Base-by-base conservation (phyloP, 2,888 invertebrate genomes). In the Brenthis daphne region DNA sequence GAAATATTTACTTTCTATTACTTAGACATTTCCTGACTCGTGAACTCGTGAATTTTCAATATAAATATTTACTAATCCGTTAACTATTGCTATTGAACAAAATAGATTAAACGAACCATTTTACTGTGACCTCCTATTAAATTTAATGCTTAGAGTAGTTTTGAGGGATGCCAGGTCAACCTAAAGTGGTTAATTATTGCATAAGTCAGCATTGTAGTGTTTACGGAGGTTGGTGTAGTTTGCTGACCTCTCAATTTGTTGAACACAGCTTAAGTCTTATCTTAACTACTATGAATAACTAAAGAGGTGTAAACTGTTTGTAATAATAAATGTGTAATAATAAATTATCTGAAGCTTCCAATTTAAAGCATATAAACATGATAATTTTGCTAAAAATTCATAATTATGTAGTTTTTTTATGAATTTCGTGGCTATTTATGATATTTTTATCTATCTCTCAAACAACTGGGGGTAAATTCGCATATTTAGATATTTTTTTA, bases 161-260 rank as follows among this genome's bases (percentile, higher is more conserved):
- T 48, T 67, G 51, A 65, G 72, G 68, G 67, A 68, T 70, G 64
- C 57, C 56, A 48, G 73, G 67, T 76, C 76, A 73, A 11, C 54
- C 60, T 77, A 69, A 69, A 74, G 56, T 75, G 75, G 80, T 77
- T 72, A 74, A 74, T 76, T 73, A 77, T 82, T 82, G 80, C 79
- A 77, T 78, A 79, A 81, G 77, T 80, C 76, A 78, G 81, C 84
- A 74, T 73, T 76, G 84, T 83, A 64, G 67, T 76, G 77, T 79
- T 86, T 85, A 77, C 77, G 71, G 75, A 82, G 88, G 86, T 84
- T 83, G 83, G 43, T 33, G 68, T 70, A 76, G 77, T 79, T 81
- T 79, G 82, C 81, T 84, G 86, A 88, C 87, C 88, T 85, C 73
- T 85, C 81, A 83, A 84, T 87, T 84, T 82, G 82, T 78, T 79